phyloP scores from a whole-genome alignment of 2,888 invertebrate genomes.

The Eupsilia transversa region DNA sequence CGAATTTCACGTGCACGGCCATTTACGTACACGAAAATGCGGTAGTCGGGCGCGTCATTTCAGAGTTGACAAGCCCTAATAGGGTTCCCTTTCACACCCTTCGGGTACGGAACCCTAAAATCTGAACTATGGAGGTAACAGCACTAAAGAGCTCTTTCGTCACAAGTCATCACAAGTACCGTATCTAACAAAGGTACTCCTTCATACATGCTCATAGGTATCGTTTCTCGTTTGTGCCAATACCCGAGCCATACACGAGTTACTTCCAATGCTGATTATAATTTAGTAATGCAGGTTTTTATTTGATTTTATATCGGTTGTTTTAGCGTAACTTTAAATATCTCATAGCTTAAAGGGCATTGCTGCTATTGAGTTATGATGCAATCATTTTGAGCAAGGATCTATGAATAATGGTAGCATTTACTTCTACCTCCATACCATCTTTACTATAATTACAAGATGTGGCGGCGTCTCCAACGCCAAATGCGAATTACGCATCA shows the following conservation, averaged over 20 bases:
- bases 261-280: conserved; percentile 53
- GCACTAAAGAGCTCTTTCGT: neutral
- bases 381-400: neutral
- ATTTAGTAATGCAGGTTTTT: conserved; percentile 39
- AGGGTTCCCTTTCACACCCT: too few relatives aligned
- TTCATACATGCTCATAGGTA: conserved; percentile 65
- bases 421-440: too few relatives aligned
- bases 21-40: too few relatives aligned
- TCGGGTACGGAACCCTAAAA: too few relatives aligned
- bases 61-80: too few relatives aligned
- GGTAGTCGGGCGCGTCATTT: too few relatives aligned
- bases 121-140: neutral
- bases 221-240: conserved; percentile 71
- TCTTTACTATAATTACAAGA: too few relatives aligned
- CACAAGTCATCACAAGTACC: conserved; percentile 1
- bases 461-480: too few relatives aligned
- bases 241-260: conserved; percentile 48
- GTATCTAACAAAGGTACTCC: conserved; percentile 17
- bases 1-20: too few relatives aligned
- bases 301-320: conserved; percentile 12
- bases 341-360: neutral
- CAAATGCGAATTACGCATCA: too few relatives aligned
- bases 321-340: conserved; percentile 15
- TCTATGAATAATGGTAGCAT: neutral
- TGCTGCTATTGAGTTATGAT: neutral